phyloP scores from a whole-genome alignment of 1,140 invertebrate species.

The Prorops nasuta region DNA sequence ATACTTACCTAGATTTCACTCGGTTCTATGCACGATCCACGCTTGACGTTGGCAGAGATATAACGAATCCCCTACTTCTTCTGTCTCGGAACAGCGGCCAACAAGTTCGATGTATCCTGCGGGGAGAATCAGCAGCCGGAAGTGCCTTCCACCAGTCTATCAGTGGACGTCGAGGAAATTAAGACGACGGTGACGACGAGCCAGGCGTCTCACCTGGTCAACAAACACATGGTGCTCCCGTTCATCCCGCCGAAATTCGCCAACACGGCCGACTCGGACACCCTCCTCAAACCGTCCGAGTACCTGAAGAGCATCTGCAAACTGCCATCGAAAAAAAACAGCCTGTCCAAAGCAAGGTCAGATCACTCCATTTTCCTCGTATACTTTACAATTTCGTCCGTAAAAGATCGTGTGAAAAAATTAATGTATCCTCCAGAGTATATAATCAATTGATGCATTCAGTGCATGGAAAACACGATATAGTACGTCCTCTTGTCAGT shows the following conservation, averaged over 20 bases:
- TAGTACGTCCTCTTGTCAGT: too few species aligned
- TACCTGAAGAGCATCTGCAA: conserved; percentile 81
- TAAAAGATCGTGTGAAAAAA: too few species aligned
- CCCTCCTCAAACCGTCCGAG: conserved; percentile 87
- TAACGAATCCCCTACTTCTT: conserved; percentile 25
- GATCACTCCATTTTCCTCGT: too few species aligned
- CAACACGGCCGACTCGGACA: conserved; percentile 67
- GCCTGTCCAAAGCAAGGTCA: conserved; percentile 51
- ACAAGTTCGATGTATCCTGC: conserved; percentile 50
- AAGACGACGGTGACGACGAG: too few species aligned
- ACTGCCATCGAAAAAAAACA: conserved; percentile 37
- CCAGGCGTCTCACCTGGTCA: conserved; percentile 63
- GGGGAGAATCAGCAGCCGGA: conserved; percentile 39
- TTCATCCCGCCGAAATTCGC: conserved; percentile 88
- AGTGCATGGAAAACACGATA: too few species aligned
- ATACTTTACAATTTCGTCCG: too few species aligned
- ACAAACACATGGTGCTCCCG: conserved; percentile 79
- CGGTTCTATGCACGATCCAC: conserved; percentile 27
- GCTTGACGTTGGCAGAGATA: conserved; percentile 8
- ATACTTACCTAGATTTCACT: conserved; percentile 59
- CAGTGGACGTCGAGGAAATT: conserved; percentile 44
- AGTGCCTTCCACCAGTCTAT: conserved; percentile 42
- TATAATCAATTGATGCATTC: too few species aligned
- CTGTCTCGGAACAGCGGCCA: conserved; percentile 52
- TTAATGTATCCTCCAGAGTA: too few species aligned